Evolutionary conservation across 1,140 invertebrate species (phyloP), one percentile per base, ranked within the genome.

Genomic region (Bathynomus jamesi): DNA sequence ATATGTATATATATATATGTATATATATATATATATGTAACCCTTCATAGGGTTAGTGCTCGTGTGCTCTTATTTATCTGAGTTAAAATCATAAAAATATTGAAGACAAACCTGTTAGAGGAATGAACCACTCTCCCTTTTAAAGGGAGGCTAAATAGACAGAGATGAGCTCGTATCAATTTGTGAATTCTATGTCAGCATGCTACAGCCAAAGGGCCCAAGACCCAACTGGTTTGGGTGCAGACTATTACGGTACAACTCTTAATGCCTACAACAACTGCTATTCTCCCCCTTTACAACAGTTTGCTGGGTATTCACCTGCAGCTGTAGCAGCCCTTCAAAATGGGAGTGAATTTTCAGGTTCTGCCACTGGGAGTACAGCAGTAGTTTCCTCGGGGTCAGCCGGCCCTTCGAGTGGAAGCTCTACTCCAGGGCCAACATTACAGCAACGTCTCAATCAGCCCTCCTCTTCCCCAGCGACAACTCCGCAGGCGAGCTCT

Each of bases 101-200:
- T 53, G 13, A 17, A 53, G 40, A 53, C 40, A 53, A 53, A 53
- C 21, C 40, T 17, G 13, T 17, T 17, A 53, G 40, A 53, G 40
- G 2, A 53, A 21, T 53, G 40, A 53, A 53, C 40, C 13, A 53
- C 21, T 53, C 40, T 53, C 40, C 40, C 40, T 2, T 17, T 53
- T 53, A 17, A 21, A 21, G 40, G 21, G 40, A 53, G 11, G 21
- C 40, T 21, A 11, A 53, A 53, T n/a, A 68, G 70, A 67, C 68
- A 62, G 69, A 61, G 65, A 96, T 96, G 94, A 95, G 94, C 87
- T 96, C 94, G 80, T 96, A 96, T 85, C 94, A 96, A 85, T 96
- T 96, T 82, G 93, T 96, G 73, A 96, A 95, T 85, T 94, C 93
- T 69, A 86, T 96, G 78, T 91, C 92, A 66, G 91, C 91, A 72